Base-by-base conservation (phyloP, 2,888 invertebrate genomes). In the Caenorhabditis zanzibari region DNA sequence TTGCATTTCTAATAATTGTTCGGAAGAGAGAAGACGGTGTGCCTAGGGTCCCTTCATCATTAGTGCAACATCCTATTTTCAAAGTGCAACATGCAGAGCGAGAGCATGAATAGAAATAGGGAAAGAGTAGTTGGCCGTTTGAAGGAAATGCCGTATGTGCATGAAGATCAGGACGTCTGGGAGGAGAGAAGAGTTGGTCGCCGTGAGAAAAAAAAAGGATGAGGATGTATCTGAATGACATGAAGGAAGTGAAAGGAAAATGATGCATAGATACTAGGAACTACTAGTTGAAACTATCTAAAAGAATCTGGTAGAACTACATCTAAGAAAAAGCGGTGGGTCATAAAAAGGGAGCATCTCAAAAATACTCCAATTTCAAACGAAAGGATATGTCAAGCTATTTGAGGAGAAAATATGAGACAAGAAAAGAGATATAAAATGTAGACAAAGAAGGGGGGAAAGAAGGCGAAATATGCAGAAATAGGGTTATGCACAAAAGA, bases 401-500 rank as follows among this genome's bases (percentile, higher is more conserved):
- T 26, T 14, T 54, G 1, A 38, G 12, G 44, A 72, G 61, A 24
- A 38, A 49, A 35, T 41, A 74, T 64, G 56, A 54, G 58, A 41
- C 24, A n/a, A 19, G 19, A 47, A 59, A 61, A 59, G 66, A 58
- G 59, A 72, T 52, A 56, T 72, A 80, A 59, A 73, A 80, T 66
- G 64, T 58, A 63, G 66, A 82, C 54, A 81, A 69, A 66, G 58
- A 41, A 59, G 38, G 74, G 66, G 41, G 66, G 68, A 12, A 66
- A 61, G 22, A 24, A 68, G 26, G 54, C 54, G 22, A 76, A 84
- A 73, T 66, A 77, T 72, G 68, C 73, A 72, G 82, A 74, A 71
- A 79, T 63, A 68, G 68, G 77, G 64, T 69, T 76, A 61, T 77
- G 74, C 77, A 82, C 77, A 84, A 75, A 72, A 77, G 68, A 73